phyloP scores from a whole-genome alignment of 2,797 vertebrate species.

The Adrianichthys oophorus region DNA sequence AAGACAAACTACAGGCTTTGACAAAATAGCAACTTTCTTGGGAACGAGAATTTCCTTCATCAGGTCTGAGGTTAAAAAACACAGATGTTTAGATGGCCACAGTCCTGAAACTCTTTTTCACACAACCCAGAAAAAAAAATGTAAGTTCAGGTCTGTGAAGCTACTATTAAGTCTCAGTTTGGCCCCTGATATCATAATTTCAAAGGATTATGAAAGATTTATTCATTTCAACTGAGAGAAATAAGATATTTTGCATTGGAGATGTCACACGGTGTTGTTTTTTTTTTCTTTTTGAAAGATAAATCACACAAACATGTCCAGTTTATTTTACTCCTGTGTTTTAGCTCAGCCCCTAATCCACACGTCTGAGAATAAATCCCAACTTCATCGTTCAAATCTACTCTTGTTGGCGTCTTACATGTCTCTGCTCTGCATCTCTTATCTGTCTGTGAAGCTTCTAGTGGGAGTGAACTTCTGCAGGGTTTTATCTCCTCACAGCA shows the following conservation, averaged over 20 bases:
- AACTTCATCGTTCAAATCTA: neutral
- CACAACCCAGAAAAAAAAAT: no score
- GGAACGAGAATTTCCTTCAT: neutral
- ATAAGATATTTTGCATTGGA: neutral
- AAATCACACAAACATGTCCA: neutral
- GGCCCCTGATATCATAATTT: no score
- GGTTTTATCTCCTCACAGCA: slow-evolving; percentile 20
- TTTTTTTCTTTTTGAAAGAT: neutral
- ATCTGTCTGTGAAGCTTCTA: neutral
- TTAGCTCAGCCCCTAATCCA: neutral
- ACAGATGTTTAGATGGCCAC: no score
- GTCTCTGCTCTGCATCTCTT: neutral
- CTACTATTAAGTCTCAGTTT: no score
- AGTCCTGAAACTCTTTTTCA: no score
- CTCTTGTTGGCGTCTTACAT: neutral
- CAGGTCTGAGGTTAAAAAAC: neutral
- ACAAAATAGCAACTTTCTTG: neutral
- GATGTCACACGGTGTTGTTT: neutral
- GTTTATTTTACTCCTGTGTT: neutral
- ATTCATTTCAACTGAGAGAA: no score
- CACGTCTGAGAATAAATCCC: neutral
- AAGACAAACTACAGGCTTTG: neutral
- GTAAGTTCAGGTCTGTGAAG: no score
- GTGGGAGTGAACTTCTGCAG: slow-evolving; percentile 13
- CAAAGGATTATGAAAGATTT: no score